phyloP scores from a whole-genome alignment of 2,888 invertebrate species.

The Philaethria dido region DNA sequence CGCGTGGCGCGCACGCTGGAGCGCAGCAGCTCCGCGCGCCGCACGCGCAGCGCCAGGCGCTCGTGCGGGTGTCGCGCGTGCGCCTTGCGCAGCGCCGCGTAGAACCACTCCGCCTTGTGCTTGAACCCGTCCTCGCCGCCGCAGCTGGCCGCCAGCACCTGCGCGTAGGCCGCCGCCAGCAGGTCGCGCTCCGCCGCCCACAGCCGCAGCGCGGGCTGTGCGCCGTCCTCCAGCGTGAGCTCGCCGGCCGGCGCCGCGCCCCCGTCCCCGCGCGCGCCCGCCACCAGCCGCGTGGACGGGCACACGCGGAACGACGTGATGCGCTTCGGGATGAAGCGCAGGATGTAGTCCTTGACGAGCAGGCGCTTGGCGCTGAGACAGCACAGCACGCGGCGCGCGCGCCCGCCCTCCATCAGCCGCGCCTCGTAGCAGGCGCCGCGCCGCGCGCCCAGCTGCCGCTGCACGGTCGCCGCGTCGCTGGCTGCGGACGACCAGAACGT shows the following conservation, averaged over 20 bases:
- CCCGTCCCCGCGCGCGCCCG: constrained; percentile 53
- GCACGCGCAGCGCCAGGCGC: constrained; percentile 91
- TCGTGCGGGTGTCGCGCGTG: constrained; percentile 95
- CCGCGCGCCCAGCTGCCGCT: constrained; percentile 93
- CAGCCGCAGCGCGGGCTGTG: constrained; percentile 93
- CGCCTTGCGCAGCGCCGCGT: constrained; percentile 91
- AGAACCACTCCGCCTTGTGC: constrained; percentile 91
- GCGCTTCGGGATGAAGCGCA: constrained; percentile 96
- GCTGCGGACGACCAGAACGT: constrained; percentile 54
- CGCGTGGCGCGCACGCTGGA: constrained; percentile 93
- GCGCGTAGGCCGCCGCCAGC: constrained; percentile 96
- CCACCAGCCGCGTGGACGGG: constrained; percentile 88
- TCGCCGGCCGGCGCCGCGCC: constrained; percentile 81
- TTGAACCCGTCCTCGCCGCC: constrained; percentile 98
- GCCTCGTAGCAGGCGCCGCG: constrained; percentile 95
- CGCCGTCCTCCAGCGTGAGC: constrained; percentile 95
- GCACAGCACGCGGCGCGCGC: constrained; percentile 91
- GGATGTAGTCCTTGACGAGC: constrained; percentile 95
- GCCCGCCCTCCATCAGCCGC: constrained; percentile 58
- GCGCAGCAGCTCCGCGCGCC: constrained; percentile 91
- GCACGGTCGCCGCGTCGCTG: constrained; percentile 90
- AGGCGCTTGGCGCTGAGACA: constrained; percentile 95
- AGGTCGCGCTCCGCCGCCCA: constrained; percentile 94
- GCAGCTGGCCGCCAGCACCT: constrained; percentile 95
- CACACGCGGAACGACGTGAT: constrained; percentile 95